Evolutionary conservation across 2,113 vertebrate species (phyloP), one percentile per base, ranked within the genome.

Genomic region (Pangasianodon gigas): DNA sequence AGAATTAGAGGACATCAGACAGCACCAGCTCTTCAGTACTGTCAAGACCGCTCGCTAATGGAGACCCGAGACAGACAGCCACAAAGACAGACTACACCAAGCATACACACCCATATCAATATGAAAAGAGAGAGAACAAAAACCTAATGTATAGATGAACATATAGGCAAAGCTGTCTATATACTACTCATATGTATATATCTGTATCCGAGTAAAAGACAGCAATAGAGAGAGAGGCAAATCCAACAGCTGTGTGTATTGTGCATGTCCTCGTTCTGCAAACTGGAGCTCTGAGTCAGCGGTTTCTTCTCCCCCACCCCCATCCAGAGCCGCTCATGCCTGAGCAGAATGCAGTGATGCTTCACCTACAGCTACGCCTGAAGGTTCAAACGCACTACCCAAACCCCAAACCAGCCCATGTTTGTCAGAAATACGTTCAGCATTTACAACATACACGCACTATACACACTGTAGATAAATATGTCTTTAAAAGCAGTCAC

Each of bases 251-350:
- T 95, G 94, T 93, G 89, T 90, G 95, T 93, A 88, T 88, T 65
- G 88, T 46, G 52, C 77, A 62, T 92, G 93, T 90, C 90, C 92
- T 41, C 92, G 93, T 92, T 88, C 95, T 93, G 94, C 95, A 89
- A 90, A 92, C 90, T 89, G 92, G 85, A 90, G 92, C 19, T 88
- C 95, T 96, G 94, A 96, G 94, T 96, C 96, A 96, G 95, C 95
- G 26, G 56, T 95, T 94, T 93, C 90, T 87, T 58, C 85, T 85
- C 88, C 92, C 92, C 91, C 29, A 54, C 54, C 82, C 32, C 56
- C 54, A 83, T 84, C 93, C 91, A 91, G 84, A 91, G 92, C 83
- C 89, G 90, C 85, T 77, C 29, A 67, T 85, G 90, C 91, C 77
- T 82, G 44, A 91, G 88, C 52, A 69, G 87, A 85, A 60, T 67